phyloP scores from a whole-genome alignment of 1,140 invertebrate species.

The Kradibia gibbosae region DNA sequence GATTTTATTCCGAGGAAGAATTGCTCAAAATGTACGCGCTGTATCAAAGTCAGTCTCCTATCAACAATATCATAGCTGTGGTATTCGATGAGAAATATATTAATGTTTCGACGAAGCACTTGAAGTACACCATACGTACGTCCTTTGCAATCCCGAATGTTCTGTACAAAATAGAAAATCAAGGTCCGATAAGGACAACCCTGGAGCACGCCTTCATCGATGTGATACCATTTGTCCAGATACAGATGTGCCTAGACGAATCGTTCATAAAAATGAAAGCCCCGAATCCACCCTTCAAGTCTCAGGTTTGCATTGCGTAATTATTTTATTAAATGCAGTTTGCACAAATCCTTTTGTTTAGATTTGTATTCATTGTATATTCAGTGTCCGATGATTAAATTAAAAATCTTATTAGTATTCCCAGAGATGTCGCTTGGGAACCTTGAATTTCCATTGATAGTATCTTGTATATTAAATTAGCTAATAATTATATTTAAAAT shows the following conservation, averaged over 20 bases:
- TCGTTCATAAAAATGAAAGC: slow-evolving; percentile 58
- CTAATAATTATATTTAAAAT: slow-evolving; percentile 18
- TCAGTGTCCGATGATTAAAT: slow-evolving; percentile 33
- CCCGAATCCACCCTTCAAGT: slow-evolving; percentile 43
- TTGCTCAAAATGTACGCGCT: slow-evolving; percentile 59
- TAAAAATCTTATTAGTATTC: slow-evolving; percentile 43
- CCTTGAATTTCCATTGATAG: slow-evolving; percentile 44
- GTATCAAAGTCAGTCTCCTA: slow-evolving; percentile 50
- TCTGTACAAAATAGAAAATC: slow-evolving; percentile 55
- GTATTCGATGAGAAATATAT: slow-evolving; percentile 60
- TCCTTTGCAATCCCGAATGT: slow-evolving; percentile 54
- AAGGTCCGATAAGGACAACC: background rate
- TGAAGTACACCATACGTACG: slow-evolving; percentile 64
- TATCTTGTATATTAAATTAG: slow-evolving; percentile 33
- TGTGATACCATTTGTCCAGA: slow-evolving; percentile 57
- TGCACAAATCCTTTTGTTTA: slow-evolving; percentile 24
- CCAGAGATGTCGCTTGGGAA: background rate
- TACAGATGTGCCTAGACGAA: slow-evolving; percentile 66
- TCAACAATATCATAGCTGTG: slow-evolving; percentile 55
- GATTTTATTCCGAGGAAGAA: slow-evolving; percentile 61
- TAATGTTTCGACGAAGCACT: slow-evolving; percentile 54
- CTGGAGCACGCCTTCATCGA: slow-evolving; percentile 43
- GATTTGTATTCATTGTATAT: slow-evolving; percentile 36
- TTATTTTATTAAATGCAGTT: slow-evolving; percentile 19
- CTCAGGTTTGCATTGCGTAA: slow-evolving; percentile 52